These are phyloP conservation scores for Varanus komodoensis DNA, from an alignment of 2,113 vertebrate species.

Conservation along the genomic window DNA sequence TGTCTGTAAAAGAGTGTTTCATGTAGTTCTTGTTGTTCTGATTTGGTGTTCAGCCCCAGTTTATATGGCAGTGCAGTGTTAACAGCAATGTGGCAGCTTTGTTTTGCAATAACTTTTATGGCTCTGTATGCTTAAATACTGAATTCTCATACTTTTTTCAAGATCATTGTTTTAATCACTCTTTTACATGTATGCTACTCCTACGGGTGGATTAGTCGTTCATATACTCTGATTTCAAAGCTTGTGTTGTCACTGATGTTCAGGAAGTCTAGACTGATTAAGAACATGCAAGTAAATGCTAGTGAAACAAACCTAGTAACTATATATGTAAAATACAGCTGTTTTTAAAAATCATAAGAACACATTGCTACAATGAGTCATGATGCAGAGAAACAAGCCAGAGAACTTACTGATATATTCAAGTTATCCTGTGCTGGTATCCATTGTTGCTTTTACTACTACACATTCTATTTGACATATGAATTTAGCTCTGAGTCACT, in stretches of 20 bases:
- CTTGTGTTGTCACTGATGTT: too few relatives aligned
- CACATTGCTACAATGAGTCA: too few relatives aligned
- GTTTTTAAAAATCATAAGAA: background rate
- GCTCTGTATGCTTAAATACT: background rate
- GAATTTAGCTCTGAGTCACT: background rate
- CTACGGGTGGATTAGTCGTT: background rate
- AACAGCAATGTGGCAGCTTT: background rate
- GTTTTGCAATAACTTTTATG: background rate
- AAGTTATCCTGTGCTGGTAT: background rate
- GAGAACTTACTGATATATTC: background rate
- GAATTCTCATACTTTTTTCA: background rate
- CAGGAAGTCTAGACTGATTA: background rate
- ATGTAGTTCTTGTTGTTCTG: background rate
- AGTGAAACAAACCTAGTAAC: too few relatives aligned
- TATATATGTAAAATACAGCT: background rate
- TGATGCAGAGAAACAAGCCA: background rate
- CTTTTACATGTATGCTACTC: background rate
- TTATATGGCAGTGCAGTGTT: background rate
- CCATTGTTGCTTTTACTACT: background rate
- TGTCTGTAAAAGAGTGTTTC: background rate
- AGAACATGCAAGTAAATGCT: background rate
- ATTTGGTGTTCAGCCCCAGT: background rate
- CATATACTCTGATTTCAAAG: background rate
- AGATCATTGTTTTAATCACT: background rate
- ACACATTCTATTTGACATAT: background rate